Conservation (phyloP, 2,797 vertebrate genomes). For the Sphaeramia orbicularis region DNA sequence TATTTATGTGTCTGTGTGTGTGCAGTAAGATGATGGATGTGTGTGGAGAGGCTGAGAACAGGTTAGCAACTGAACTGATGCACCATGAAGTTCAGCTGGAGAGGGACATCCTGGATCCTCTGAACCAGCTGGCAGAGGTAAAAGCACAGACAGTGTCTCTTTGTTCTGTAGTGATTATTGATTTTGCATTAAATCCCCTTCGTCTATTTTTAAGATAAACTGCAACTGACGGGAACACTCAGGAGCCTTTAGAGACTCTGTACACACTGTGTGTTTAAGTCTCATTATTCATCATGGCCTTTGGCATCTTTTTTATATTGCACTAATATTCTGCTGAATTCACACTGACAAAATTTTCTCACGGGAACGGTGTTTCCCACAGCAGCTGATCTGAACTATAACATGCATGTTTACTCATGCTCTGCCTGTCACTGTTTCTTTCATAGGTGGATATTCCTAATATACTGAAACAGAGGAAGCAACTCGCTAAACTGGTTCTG, state of each 20-base stretch:
- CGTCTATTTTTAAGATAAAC: not conserved
- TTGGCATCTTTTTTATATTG: constrained; percentile 14
- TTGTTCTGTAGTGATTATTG: not conserved
- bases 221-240: not conserved
- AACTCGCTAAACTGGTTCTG: constrained; percentile 93
- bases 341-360: constrained; percentile 23
- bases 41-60: constrained; percentile 92
- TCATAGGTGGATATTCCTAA: constrained; percentile 95
- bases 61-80: constrained; percentile 91
- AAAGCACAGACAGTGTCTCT: not conserved
- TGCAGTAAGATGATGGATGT: constrained; percentile 94
- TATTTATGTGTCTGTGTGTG: constrained; percentile 13
- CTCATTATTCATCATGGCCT: constrained; percentile 5
- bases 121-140: constrained; percentile 84
- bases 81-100: constrained; percentile 93
- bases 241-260: not conserved
- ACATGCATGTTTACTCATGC: not conserved
- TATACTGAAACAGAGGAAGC: constrained; percentile 96
- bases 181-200: not conserved
- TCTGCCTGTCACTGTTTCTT: constrained; percentile 10
- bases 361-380: constrained; percentile 1
- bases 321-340: not conserved
- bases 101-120: constrained; percentile 92
- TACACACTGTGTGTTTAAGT: not conserved
- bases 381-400: constrained; percentile 1